Evolutionary conservation across 2,797 vertebrate genomes (phyloP).

Genomic region (Champsocephalus esox): DNA sequence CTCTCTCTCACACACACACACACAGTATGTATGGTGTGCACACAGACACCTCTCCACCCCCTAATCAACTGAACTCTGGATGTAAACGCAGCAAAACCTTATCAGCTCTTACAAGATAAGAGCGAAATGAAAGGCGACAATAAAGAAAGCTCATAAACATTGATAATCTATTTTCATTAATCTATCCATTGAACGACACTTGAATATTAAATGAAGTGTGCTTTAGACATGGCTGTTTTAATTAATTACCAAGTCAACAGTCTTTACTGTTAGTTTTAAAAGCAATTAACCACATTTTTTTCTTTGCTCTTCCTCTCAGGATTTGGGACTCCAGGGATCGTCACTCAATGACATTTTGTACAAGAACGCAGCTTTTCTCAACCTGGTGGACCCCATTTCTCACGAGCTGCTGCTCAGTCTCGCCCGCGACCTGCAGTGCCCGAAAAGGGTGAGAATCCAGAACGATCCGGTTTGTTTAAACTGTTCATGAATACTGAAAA

Average conservation of each 20-base stretch:
- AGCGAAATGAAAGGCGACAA: constrained; percentile 41
- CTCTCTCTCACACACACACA: background rate
- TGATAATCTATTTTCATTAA: constrained; percentile 46
- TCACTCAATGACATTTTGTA: constrained; percentile 92
- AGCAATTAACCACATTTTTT: constrained; percentile 7
- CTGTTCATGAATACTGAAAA: constrained; percentile 10
- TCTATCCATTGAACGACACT: constrained; percentile 34
- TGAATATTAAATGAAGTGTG: constrained; percentile 34
- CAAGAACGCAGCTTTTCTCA: constrained; percentile 91
- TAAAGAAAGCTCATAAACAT: constrained; percentile 58
- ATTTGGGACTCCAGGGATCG: constrained; percentile 91
- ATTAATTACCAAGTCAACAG: constrained; percentile 1
- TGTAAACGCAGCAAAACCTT: constrained; percentile 32
- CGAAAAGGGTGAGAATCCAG: constrained; percentile 86
- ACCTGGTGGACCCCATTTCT: constrained; percentile 94
- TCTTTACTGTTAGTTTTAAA: background rate
- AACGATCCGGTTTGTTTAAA: background rate
- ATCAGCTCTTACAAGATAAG: constrained; percentile 46
- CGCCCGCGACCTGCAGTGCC: constrained; percentile 91
- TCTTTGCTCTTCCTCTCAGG: constrained; percentile 76
- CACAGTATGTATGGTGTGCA: too few relatives aligned
- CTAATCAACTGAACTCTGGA: constrained; percentile 14
- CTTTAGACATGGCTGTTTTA: constrained; percentile 8
- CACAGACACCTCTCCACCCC: background rate
- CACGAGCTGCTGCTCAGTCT: constrained; percentile 91